phyloP scores from a whole-genome alignment of 1,140 invertebrate species.

The Drosophila nebulosa region DNA sequence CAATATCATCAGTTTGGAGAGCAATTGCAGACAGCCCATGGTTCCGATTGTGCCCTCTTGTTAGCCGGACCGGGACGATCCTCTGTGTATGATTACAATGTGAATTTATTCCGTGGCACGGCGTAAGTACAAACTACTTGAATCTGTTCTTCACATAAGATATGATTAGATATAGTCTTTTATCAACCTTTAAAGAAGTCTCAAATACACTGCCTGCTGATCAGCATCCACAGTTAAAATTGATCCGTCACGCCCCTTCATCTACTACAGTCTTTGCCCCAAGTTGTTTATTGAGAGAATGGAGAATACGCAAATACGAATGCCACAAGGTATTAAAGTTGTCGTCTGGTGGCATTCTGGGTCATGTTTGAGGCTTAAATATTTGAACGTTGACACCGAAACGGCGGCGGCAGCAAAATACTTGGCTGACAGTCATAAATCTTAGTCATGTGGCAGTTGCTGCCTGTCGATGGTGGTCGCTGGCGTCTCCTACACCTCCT shows the following conservation, averaged over 20 bases:
- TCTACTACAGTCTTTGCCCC: background rate
- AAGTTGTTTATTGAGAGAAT: background rate
- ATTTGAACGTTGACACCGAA: conserved; percentile 46
- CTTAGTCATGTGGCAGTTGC: conserved; percentile 2
- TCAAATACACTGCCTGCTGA: no score
- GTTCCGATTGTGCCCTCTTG: conserved; percentile 87
- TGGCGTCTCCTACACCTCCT: conserved; percentile 48
- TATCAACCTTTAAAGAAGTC: no score
- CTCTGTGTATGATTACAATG: conserved; percentile 90
- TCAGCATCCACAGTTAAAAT: background rate
- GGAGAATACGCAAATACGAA: conserved; percentile 23
- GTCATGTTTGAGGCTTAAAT: conserved; percentile 50
- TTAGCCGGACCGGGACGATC: conserved; percentile 87
- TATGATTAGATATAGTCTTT: no score
- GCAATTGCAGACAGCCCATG: conserved; percentile 67
- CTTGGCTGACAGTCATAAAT: conserved; percentile 36
- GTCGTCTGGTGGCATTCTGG: conserved; percentile 38
- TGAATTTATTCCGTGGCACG: conserved; percentile 88
- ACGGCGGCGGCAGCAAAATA: conserved; percentile 21
- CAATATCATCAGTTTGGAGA: conserved; percentile 75
- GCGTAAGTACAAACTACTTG: conserved; percentile 86
- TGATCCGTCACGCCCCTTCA: background rate
- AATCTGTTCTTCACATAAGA: no score
- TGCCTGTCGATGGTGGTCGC: conserved; percentile 18
- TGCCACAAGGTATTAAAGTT: conserved; percentile 8